Base-by-base conservation (phyloP, 1,140 invertebrate species). In the Papilio polytes region DNA sequence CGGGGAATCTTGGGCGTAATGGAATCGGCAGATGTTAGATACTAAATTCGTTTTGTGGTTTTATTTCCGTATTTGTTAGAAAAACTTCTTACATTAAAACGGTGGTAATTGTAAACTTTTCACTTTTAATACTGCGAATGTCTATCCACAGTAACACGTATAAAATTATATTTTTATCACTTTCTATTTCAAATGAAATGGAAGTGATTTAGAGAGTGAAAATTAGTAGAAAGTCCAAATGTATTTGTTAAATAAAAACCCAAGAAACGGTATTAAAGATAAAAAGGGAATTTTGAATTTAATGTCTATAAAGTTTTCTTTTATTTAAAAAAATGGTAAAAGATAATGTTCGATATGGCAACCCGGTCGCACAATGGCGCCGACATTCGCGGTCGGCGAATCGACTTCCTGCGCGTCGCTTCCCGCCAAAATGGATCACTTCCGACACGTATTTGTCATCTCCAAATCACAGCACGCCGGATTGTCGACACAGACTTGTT, bases 391-490 rank as follows among this genome's bases (percentile, higher is more conserved):
- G 94, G 92, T 94, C 89, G 89, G 88, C 91, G 92, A 91, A 94
- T 90, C 91, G 87, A 95, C 91, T 95, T 95, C 94, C 94, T 88
- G 93, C 82, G 89, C 74, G 83, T 86, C 90, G 90, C 92, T 95
- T 95, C 94, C 93, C 91, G 88, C 86, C 87, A 83, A 94, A 95
- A 95, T 95, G 95, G 95, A 95, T 95, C 90, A 88, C 87, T 95
- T 95, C 95, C 95, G 91, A 85, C 84, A 81, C 83, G 81, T 91
- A 95, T 95, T 95, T 94, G 92, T 95, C 95, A 95, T 95, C 90
- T 91, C 83, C 86, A 83, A 90, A 88, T 91, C 86, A 87, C 83
- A 83, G 80, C 46, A 76, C 80, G 77, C 81, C 70, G 48, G 84
- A 79, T 82, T 86, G 82, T 77, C 56, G 77, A 72, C 78, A 80